Conservation (phyloP, 2,797 vertebrate species). For the Esox masquinongy region DNA sequence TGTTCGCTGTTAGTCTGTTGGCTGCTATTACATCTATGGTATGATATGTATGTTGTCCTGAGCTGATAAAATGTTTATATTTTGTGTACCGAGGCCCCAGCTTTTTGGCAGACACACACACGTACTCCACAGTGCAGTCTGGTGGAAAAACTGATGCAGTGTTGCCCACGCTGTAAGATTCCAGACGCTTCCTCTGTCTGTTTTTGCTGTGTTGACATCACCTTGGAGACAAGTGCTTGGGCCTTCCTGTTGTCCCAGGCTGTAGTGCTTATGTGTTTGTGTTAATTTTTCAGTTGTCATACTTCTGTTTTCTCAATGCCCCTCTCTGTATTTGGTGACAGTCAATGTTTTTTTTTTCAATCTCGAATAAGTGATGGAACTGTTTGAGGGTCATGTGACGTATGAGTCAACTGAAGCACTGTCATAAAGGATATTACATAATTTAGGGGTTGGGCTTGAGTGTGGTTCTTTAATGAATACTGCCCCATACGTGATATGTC, state of each 20-base stretch:
- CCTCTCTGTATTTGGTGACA: constrained; percentile 10
- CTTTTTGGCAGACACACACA: not conserved
- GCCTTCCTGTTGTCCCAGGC: constrained; percentile 15
- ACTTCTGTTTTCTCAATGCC: not conserved
- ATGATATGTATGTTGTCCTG: too few species aligned
- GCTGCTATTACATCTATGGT: too few species aligned
- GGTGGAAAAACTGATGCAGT: constrained; percentile 3
- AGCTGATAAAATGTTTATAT: too few species aligned
- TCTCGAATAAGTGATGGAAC: not conserved
- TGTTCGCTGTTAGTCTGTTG: too few species aligned
- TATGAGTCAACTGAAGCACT: not conserved
- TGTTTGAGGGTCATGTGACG: not conserved
- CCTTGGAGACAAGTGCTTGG: constrained; percentile 54
- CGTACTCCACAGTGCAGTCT: not conserved
- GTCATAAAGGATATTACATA: not conserved
- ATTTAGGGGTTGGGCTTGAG: not conserved
- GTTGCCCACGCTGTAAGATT: constrained; percentile 44
- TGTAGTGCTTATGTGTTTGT: constrained; percentile 5
- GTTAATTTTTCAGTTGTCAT: constrained; percentile 1
- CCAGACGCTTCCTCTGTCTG: constrained; percentile 55
- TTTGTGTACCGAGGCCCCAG: too few species aligned
- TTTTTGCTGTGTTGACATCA: constrained; percentile 63
- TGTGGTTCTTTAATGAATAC: not conserved
- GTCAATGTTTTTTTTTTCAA: not conserved
- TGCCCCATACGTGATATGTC: not conserved